Evolutionary conservation across 1,140 invertebrate genomes (phyloP).

Genomic region (Dreissena rostriformis): DNA sequence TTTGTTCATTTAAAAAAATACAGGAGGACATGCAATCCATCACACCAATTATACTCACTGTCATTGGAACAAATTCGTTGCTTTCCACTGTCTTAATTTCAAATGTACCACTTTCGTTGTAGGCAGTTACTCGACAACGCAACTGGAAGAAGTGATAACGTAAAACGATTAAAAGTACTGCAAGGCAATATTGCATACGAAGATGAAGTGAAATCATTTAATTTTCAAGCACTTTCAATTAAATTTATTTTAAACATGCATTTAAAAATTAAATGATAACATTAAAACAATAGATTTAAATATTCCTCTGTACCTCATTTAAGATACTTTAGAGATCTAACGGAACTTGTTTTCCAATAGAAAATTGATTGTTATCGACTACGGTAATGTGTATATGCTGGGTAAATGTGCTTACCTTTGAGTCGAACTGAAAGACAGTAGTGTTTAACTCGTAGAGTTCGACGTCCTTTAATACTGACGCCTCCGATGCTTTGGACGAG

Average conservation of each 20-base stretch:
- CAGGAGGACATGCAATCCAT: no score
- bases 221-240: neutral
- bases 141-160: neutral
- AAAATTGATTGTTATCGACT: neutral
- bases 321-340: no score
- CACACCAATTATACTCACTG: neutral
- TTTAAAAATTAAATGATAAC: neutral
- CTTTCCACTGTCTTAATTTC: conserved; percentile 6
- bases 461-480: neutral
- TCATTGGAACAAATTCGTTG: neutral
- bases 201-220: neutral
- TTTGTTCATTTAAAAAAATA: no score
- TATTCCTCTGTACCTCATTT: neutral
- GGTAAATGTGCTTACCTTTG: neutral
- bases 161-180: neutral
- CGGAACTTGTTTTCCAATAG: neutral
- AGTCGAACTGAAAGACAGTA: neutral
- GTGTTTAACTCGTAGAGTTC: neutral
- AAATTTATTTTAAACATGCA: neutral
- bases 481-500: neutral
- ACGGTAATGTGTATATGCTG: neutral
- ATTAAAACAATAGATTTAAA: neutral
- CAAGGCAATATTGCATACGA: neutral
- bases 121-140: conserved; percentile 5
- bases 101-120: conserved; percentile 1